phyloP scores from a whole-genome alignment of 2,888 invertebrate species.

The Mythimna lalbum region DNA sequence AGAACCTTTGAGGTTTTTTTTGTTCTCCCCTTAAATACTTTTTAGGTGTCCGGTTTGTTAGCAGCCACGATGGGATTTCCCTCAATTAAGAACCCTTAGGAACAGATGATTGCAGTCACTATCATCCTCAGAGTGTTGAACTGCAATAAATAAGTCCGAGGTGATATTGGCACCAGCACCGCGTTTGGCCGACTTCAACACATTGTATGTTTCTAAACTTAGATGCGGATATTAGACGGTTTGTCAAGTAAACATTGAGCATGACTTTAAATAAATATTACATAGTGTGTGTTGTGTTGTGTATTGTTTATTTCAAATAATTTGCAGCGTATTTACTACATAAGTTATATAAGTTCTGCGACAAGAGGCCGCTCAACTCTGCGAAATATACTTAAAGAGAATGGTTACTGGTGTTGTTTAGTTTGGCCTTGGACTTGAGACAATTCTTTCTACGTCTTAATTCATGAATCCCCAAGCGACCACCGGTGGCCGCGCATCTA shows the following conservation, averaged over 20 bases:
- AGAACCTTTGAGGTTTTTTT: too few relatives aligned
- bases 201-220: slow-evolving; percentile 22
- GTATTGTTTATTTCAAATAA: slow-evolving; percentile 19
- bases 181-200: slow-evolving; percentile 9
- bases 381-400: slow-evolving; percentile 11
- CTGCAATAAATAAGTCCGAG: not conserved
- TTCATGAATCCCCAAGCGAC: too few relatives aligned
- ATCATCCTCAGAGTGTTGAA: not conserved
- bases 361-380: slow-evolving; percentile 5
- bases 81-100: not conserved
- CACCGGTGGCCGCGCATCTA: too few relatives aligned
- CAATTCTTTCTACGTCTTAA: slow-evolving; percentile 26
- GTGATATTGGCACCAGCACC: slow-evolving; percentile 10
- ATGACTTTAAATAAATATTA: slow-evolving; percentile 39
- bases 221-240: slow-evolving; percentile 23
- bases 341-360: slow-evolving; percentile 5
- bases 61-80: not conserved
- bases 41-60: not conserved
- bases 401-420: slow-evolving; percentile 15
- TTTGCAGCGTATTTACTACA: slow-evolving; percentile 6
- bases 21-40: too few relatives aligned
- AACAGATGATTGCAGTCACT: not conserved
- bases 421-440: slow-evolving; percentile 29
- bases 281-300: slow-evolving; percentile 4
- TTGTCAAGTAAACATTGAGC: slow-evolving; percentile 17